phyloP scores from a whole-genome alignment of 2,113 vertebrate species.

The Rhinoderma darwinii region DNA sequence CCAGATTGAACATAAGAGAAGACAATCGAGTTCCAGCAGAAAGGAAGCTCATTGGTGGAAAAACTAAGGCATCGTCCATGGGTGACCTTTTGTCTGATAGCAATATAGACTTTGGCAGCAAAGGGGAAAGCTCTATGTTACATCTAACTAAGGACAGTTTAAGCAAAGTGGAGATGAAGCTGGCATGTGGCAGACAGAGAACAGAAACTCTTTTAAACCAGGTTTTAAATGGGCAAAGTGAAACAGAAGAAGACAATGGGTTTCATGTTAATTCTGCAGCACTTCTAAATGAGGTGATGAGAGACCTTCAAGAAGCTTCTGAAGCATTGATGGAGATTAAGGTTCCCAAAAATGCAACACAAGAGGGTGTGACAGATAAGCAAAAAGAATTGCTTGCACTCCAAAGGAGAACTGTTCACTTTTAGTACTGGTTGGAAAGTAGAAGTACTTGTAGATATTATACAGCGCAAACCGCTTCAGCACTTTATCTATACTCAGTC shows the following conservation, averaged over 20 bases:
- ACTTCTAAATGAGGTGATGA: slow-evolving; percentile 84
- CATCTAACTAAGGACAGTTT: slow-evolving; percentile 62
- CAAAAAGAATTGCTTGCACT: slow-evolving; percentile 79
- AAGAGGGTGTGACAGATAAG: slow-evolving; percentile 61
- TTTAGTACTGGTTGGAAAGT: not conserved
- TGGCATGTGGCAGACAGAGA: slow-evolving; percentile 80
- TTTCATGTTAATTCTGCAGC: slow-evolving; percentile 68
- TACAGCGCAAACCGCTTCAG: slow-evolving; percentile 33
- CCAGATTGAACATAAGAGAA: not conserved
- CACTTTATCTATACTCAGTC: slow-evolving; percentile 30
- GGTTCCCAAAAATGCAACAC: slow-evolving; percentile 71
- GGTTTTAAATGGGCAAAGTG: slow-evolving; percentile 66
- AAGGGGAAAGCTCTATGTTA: not conserved
- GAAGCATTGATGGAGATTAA: slow-evolving; percentile 85
- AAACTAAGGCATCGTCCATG: slow-evolving; percentile 76
- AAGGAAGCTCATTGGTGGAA: not conserved
- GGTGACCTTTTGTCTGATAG: slow-evolving; percentile 78
- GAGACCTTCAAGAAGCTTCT: slow-evolving; percentile 86
- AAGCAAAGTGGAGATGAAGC: slow-evolving; percentile 79
- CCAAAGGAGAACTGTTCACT: slow-evolving; percentile 79
- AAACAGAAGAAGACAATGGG: slow-evolving; percentile 63
- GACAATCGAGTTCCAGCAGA: not conserved
- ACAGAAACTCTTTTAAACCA: slow-evolving; percentile 79
- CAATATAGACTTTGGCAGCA: slow-evolving; percentile 41
- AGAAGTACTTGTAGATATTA: not conserved